phyloP scores from a whole-genome alignment of 1,140 invertebrate species.

The Aphelinus atriplicis region DNA sequence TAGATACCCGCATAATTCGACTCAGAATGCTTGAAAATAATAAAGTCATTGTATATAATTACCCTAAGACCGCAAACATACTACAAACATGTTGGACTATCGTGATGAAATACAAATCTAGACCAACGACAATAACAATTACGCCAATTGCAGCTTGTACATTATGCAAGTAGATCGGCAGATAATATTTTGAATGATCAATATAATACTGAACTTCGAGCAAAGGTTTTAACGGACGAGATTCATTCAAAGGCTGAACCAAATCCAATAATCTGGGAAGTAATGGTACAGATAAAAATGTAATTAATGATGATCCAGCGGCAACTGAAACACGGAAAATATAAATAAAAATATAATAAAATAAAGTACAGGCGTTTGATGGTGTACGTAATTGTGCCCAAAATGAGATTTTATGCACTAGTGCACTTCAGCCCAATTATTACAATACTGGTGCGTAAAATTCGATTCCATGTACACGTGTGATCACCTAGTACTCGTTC shows the following conservation, averaged over 20 bases:
- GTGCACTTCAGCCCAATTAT: too few relatives aligned
- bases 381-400: too few relatives aligned
- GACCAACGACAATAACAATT: background rate
- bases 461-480: too few relatives aligned
- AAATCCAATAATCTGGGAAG: background rate
- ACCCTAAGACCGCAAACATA: slow-evolving; percentile 31
- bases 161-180: slow-evolving; percentile 13
- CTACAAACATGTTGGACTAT: slow-evolving; percentile 19
- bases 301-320: background rate
- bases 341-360: too few relatives aligned
- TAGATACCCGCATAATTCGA: too few relatives aligned
- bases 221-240: background rate
- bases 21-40: too few relatives aligned
- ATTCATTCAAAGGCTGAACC: background rate
- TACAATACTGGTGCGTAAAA: too few relatives aligned
- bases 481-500: too few relatives aligned
- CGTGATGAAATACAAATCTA: slow-evolving; percentile 16
- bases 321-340: too few relatives aligned
- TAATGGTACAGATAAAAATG: background rate
- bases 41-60: background rate
- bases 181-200: slow-evolving; percentile 16
- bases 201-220: slow-evolving; percentile 19
- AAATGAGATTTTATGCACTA: too few relatives aligned
- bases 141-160: slow-evolving; percentile 4
- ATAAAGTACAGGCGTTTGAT: too few relatives aligned